phyloP scores from a whole-genome alignment of 53 echinoderm and acorn worm genomes.

The Holothuria leucospilota region DNA sequence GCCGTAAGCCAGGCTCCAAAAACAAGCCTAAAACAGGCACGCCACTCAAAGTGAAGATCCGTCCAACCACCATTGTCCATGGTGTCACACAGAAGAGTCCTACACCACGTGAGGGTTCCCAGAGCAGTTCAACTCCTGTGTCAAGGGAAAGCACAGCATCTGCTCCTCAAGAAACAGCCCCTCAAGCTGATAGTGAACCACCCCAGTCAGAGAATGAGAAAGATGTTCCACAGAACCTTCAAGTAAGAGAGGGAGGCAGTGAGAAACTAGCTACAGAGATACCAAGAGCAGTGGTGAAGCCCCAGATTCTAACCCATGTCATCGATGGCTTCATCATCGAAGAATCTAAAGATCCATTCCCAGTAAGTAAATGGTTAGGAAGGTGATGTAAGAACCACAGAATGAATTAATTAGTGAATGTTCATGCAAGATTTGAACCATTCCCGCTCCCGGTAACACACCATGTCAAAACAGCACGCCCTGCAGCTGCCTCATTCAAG shows the following conservation, averaged over 20 bases:
- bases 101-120: background rate
- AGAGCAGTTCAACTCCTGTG: background rate
- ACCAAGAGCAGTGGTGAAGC: conserved; percentile 91
- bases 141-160: background rate
- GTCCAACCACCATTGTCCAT: conserved; percentile 8
- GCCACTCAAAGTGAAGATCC: conserved; percentile 20
- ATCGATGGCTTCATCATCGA: conserved; percentile 99
- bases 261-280: conserved; percentile 56
- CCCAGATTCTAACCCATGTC: conserved; percentile 92
- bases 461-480: too few relatives aligned
- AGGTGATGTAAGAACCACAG: too few relatives aligned
- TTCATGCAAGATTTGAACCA: too few relatives aligned
- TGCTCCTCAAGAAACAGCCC: background rate
- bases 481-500: too few relatives aligned
- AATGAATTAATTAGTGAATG: too few relatives aligned
- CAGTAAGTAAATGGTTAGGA: conserved; percentile 66
- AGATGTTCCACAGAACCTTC: background rate
- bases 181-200: background rate
- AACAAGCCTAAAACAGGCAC: conserved; percentile 19
- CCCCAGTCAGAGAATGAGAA: background rate
- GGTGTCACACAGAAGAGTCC: background rate
- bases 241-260: background rate
- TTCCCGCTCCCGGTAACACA: too few relatives aligned
- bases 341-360: conserved; percentile 95
- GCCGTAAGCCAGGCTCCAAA: conserved; percentile 42